These are phyloP conservation scores for Lucilia sericata DNA, from an alignment of 1,140 invertebrate species.

Conservation along the genomic window DNA sequence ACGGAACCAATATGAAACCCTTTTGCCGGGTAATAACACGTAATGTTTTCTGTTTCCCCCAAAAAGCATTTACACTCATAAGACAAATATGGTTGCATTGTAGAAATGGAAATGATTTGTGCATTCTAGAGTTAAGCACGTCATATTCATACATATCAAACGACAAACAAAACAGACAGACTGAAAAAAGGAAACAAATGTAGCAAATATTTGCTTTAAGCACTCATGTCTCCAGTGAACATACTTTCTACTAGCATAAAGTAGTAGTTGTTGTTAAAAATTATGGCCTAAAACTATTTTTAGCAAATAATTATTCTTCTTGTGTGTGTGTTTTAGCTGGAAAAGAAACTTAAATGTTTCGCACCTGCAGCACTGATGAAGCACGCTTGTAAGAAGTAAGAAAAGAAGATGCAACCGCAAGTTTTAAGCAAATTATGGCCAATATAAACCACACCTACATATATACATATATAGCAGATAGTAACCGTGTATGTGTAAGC, in stretches of 20 bases:
- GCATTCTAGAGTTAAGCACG: conserved; percentile 35
- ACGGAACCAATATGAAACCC: neutral
- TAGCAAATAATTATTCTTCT: conserved; percentile 9
- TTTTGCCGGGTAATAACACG: conserved; percentile 15
- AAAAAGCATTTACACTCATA: conserved; percentile 2
- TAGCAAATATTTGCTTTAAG: neutral
- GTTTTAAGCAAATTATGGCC: conserved; percentile 31
- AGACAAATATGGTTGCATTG: conserved; percentile 15
- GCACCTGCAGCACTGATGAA: conserved; percentile 35
- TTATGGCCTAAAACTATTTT: conserved; percentile 41
- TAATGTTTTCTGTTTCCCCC: neutral
- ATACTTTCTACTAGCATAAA: no score
- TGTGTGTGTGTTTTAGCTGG: neutral
- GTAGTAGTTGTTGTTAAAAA: conserved; percentile 16
- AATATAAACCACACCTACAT: neutral
- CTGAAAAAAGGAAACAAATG: neutral
- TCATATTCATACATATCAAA: conserved; percentile 31
- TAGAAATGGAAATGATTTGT: conserved; percentile 47
- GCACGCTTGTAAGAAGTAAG: conserved; percentile 8
- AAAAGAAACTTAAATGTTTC: conserved; percentile 35
- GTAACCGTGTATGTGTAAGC: neutral
- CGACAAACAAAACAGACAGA: neutral
- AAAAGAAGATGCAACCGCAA: conserved; percentile 33
- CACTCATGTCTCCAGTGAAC: neutral
- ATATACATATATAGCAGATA: neutral